phyloP scores from a whole-genome alignment of 2,888 invertebrate species.

The Melikaiella ostensackeni region DNA sequence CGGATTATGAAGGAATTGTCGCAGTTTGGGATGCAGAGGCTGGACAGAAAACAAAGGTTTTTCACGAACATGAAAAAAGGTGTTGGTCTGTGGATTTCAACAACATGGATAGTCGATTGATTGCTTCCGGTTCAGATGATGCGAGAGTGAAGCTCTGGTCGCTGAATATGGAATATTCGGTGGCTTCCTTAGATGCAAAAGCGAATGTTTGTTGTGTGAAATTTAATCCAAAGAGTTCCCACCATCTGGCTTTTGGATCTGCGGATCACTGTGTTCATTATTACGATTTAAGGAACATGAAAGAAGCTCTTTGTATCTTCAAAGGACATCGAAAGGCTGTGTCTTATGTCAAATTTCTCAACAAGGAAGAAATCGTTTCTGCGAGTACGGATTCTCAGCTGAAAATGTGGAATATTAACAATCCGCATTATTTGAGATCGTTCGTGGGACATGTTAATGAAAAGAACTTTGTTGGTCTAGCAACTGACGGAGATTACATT shows the following conservation, averaged over 20 bases:
- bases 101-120: constrained; percentile 90
- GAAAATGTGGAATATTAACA: constrained; percentile 93
- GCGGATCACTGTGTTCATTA: constrained; percentile 98
- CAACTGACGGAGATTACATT: constrained; percentile 94
- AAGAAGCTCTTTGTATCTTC: constrained; percentile 89
- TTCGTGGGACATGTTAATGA: constrained; percentile 96
- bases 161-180: constrained; percentile 90
- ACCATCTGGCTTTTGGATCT: constrained; percentile 95
- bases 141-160: constrained; percentile 96
- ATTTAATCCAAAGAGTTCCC: constrained; percentile 90
- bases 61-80: constrained; percentile 95
- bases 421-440: constrained; percentile 88
- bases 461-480: constrained; percentile 96
- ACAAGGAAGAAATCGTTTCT: constrained; percentile 90
- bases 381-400: constrained; percentile 95
- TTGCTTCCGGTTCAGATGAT: constrained; percentile 96
- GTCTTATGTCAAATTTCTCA: constrained; percentile 95
- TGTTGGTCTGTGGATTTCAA: constrained; percentile 98
- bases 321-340: constrained; percentile 96
- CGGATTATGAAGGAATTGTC: constrained; percentile 96
- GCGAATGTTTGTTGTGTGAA: constrained; percentile 98
- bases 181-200: constrained; percentile 93
- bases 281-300: constrained; percentile 92
- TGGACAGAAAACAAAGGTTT: constrained; percentile 85
- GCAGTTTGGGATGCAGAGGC: constrained; percentile 94